Base-by-base conservation (phyloP, 2,797 vertebrate genomes). In the Sebastes itinus region DNA sequence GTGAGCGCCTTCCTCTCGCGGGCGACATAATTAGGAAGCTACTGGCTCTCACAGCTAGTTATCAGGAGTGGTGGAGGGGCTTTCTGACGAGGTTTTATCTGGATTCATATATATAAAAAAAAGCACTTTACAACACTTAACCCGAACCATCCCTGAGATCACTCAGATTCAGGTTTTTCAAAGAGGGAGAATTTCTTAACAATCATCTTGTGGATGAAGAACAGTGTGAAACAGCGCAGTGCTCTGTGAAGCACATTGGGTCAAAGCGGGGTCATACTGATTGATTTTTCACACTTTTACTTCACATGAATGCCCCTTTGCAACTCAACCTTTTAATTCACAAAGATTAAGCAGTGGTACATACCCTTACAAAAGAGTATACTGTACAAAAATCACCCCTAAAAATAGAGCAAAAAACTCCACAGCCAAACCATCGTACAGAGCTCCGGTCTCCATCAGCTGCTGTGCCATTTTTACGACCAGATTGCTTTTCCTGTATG, bases 21-120 rank as follows among this genome's bases (percentile, higher is more conserved):
- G 75, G 55, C 18, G 42, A 86, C 72, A 81, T 90, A 85, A 92
- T 92, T 90, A 87, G 65, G 78, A 79, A 74, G 80, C 77, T 30
- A 52, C 64, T 62, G 72, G 69, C 62, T 70, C 60, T 70, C 68
- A 42, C 18, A 56, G 72, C 42, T 23, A 12, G 62, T 77, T 61
- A 67, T 52, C 20, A 65, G 56, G 18, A 64, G 75, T 28, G 8
- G 56, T 28, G 33, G 16, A 61, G 62, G 2, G 54, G 62, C 49
- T 77, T 30, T 69, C 46, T 66, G 54, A n/a, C 18, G 5, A 38
- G 65, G 23, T 54, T 66, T 83, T 55, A 74, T 72, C 28, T 69
- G 75, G 65, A 49, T 71, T 69, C 55, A 74, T 77, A 76, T n/a
- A 62, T 2, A 76, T 2, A 76, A 59, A 6, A 10, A 78, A 65